phyloP scores from a whole-genome alignment of 2,888 invertebrate species.

The Yponomeuta evonymella region DNA sequence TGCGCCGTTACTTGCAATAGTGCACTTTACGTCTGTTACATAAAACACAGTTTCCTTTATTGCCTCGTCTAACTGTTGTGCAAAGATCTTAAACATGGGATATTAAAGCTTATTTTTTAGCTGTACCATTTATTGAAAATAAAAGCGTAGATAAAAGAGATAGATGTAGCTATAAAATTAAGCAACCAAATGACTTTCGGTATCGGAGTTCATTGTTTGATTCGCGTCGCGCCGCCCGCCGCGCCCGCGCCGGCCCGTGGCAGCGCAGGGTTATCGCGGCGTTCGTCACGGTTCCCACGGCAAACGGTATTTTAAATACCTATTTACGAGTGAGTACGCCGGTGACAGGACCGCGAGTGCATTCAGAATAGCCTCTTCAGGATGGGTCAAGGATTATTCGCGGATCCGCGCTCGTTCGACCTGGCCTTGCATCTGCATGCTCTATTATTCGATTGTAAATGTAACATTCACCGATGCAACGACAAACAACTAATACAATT shows the following conservation, averaged over 20 bases:
- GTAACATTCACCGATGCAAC: constrained; percentile 3
- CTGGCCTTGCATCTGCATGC: constrained; percentile 65
- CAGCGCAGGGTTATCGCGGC: constrained; percentile 52
- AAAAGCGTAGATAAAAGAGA: constrained; percentile 63
- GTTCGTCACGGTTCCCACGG: constrained; percentile 72
- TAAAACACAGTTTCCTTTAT: background rate
- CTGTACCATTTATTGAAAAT: constrained; percentile 56
- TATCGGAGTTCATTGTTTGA: constrained; percentile 66
- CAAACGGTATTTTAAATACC: constrained; percentile 72
- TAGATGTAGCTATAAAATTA: constrained; percentile 68
- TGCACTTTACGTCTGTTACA: constrained; percentile 12
- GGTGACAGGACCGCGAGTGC: constrained; percentile 65
- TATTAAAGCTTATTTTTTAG: constrained; percentile 49
- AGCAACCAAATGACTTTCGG: constrained; percentile 65
- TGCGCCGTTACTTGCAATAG: constrained; percentile 32
- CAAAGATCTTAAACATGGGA: constrained; percentile 32
- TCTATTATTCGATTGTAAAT: constrained; percentile 47
- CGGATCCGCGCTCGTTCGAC: constrained; percentile 61
- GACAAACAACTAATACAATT: background rate
- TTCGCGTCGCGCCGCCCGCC: constrained; percentile 40
- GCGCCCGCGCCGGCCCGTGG: constrained; percentile 47
- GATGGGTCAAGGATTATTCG: constrained; percentile 74
- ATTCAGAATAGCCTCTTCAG: constrained; percentile 73
- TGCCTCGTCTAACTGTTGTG: constrained; percentile 1
- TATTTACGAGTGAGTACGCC: constrained; percentile 52